phyloP scores from a whole-genome alignment of 1,140 invertebrate species.

The Anoplophora glabripennis region DNA sequence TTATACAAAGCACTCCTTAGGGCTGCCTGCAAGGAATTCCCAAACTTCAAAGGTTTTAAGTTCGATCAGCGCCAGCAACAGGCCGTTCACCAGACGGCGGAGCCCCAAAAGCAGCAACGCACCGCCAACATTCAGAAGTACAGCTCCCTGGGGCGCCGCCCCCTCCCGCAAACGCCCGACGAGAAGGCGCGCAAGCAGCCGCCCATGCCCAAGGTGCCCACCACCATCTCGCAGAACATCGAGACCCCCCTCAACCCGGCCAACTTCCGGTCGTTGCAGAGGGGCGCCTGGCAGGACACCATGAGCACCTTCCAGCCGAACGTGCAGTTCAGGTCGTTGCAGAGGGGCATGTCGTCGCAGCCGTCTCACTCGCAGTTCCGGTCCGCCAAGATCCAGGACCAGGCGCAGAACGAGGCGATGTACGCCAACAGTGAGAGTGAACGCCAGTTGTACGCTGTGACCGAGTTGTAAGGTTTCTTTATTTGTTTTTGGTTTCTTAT shows the following conservation, averaged over 20 bases:
- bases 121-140: conserved; percentile 47
- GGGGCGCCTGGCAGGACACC: conserved; percentile 49
- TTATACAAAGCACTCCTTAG: conserved; percentile 14
- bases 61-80: conserved; percentile 44
- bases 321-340: conserved; percentile 45
- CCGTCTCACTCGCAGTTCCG: conserved; percentile 43
- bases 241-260: conserved; percentile 46
- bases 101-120: conserved; percentile 33
- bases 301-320: conserved; percentile 38
- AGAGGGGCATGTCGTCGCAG: conserved; percentile 33
- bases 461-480: conserved; percentile 40
- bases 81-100: conserved; percentile 20
- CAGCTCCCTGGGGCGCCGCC: conserved; percentile 47
- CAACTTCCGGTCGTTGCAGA: conserved; percentile 47
- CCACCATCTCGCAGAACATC: conserved; percentile 39
- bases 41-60: conserved; percentile 51
- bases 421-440: conserved; percentile 46
- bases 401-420: conserved; percentile 39
- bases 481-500: conserved; percentile 37
- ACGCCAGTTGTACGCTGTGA: conserved; percentile 48
- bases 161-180: conserved; percentile 47
- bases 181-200: conserved; percentile 47
- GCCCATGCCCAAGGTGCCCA: conserved; percentile 43
- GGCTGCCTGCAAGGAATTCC: conserved; percentile 51
- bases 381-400: conserved; percentile 47